Evolutionary conservation across 1,140 invertebrate species (phyloP), one percentile per base, ranked within the genome.

Genomic region (Halotydeus destructor): DNA sequence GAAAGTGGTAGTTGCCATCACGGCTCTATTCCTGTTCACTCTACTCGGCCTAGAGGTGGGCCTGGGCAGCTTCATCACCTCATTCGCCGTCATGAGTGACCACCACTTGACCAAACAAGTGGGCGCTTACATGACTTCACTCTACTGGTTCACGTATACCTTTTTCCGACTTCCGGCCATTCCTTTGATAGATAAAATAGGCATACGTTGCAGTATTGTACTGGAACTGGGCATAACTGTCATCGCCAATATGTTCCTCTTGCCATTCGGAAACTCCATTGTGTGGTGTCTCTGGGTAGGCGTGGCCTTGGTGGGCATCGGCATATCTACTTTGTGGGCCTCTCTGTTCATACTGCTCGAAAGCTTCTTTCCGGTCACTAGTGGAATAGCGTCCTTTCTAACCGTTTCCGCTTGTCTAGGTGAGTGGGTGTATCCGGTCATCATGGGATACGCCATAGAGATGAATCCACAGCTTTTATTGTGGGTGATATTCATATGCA

Each of bases 111-210:
- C 52, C n/a, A 57, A 60, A 45, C 44, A 52, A 5, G 50, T 54
- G 30, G 63, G 58, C 12, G 56, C 60, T 1, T 55, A 56, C 41
- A 47, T 65, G 19, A 57, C 61, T 5, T 58, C 64, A n/a, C 45
- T 65, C 9, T 68, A 64, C 42, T 68, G 65, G 65, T 63, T 62
- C 2, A 56, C 59, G 3, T 56, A 66, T 24, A 63, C 65, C 18
- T 49, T 59, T 19, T 57, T 55, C 37, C 55, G 48, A 30, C 58
- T 58, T 22, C 50, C 50, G 9, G 53, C 48, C n/a, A 64, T 64
- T 58, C 48, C 62, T 30, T 42, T 57, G 11, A 34, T 57, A 40
- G 55, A 63, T 50, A 50, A 61, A 44, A 22, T 56, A 19, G 31
- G 61, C 8, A 53, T 57, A 36, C n/a, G n/a, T n/a, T n/a, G n/a